Conservation (phyloP, 2,888 invertebrate species). For the Myopa tessellatipennis region DNA sequence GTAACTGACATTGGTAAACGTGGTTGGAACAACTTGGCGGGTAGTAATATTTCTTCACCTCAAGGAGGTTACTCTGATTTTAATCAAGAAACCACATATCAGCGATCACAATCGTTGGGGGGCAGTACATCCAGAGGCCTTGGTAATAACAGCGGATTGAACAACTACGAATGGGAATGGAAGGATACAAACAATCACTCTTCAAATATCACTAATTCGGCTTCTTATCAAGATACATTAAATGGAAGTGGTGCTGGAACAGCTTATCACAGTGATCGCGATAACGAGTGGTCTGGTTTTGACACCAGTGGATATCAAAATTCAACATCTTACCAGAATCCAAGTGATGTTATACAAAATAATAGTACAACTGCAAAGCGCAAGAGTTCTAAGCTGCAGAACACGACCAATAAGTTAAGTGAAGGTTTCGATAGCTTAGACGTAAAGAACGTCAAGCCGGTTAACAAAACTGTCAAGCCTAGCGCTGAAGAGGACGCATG, state of each 20-base stretch:
- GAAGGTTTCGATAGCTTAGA: slow-evolving; percentile 65
- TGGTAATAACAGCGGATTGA: slow-evolving; percentile 52
- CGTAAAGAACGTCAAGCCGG: slow-evolving; percentile 63
- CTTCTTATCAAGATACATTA: slow-evolving; percentile 60
- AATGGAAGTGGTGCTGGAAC: slow-evolving; percentile 48
- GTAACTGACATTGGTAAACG: slow-evolving; percentile 76
- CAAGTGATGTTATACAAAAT: slow-evolving; percentile 42
- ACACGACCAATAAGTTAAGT: slow-evolving; percentile 58
- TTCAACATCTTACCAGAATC: slow-evolving; percentile 61
- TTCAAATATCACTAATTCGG: slow-evolving; percentile 57
- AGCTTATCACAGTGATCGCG: slow-evolving; percentile 49
- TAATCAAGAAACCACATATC: slow-evolving; percentile 60
- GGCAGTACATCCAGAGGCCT: slow-evolving; percentile 58
- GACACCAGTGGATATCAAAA: slow-evolving; percentile 61
- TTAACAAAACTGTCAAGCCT: slow-evolving; percentile 51
- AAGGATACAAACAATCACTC: slow-evolving; percentile 56
- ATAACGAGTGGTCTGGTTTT: slow-evolving; percentile 67
- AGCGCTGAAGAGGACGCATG: slow-evolving; percentile 74
- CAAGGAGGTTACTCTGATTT: slow-evolving; percentile 64
- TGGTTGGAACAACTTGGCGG: slow-evolving; percentile 75
- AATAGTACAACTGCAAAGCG: slow-evolving; percentile 42
- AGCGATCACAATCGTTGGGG: slow-evolving; percentile 65
- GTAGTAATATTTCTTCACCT: slow-evolving; percentile 70
- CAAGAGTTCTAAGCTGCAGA: slow-evolving; percentile 60
- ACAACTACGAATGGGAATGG: slow-evolving; percentile 66